Evolutionary conservation across 2,113 vertebrate genomes (phyloP).

Genomic region (Psammodynastes pulverulentus): DNA sequence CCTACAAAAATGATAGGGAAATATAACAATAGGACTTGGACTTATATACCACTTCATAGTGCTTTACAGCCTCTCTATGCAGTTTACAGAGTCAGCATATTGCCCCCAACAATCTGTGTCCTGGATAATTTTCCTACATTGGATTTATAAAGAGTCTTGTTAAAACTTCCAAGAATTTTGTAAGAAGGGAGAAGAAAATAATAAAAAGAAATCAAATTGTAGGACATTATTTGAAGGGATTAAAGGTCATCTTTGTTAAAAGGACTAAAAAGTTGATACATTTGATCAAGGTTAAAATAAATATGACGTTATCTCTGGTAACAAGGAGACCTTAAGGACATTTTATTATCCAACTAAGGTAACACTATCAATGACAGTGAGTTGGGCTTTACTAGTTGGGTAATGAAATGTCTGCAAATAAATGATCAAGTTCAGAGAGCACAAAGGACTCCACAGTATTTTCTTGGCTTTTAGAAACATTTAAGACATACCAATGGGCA

Average conservation of each 20-base stretch:
- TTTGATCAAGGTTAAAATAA: neutral
- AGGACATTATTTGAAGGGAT: neutral
- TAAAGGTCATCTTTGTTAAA: neutral
- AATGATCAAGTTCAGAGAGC: neutral
- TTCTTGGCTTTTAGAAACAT: constrained; percentile 28
- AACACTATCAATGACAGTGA: neutral
- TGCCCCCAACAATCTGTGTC: neutral
- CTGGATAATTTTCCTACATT: neutral
- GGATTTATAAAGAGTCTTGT: neutral
- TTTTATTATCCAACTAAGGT: neutral
- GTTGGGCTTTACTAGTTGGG: neutral
- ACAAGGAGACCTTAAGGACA: neutral
- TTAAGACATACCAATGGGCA: constrained; percentile 30
- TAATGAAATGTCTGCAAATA: neutral
- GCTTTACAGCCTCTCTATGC: neutral
- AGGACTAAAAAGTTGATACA: neutral
- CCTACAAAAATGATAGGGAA: neutral
- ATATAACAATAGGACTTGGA: neutral
- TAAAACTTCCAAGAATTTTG: neutral
- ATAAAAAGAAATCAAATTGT: neutral
- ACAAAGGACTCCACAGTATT: neutral
- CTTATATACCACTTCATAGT: neutral
- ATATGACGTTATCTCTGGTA: neutral
- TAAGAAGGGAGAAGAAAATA: neutral
- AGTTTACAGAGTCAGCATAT: neutral